Evolutionary conservation across 1,140 invertebrate species (phyloP).

Genomic region (Triops cancriformis): DNA sequence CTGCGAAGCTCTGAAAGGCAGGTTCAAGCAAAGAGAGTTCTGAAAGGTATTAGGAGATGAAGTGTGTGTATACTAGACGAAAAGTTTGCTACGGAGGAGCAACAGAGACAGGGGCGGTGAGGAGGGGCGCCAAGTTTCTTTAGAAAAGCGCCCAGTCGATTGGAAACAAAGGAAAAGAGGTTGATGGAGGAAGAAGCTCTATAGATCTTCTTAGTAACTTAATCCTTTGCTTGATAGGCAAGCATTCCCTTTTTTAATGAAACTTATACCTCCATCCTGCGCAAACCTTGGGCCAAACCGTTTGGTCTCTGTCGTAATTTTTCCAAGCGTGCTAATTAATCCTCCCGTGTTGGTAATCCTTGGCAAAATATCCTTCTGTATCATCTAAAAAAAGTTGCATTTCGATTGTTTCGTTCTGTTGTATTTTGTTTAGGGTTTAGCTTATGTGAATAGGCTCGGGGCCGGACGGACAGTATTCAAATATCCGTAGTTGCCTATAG

Average conservation of each 20-base stretch:
- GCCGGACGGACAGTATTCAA: too few species aligned
- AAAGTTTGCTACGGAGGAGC: background rate
- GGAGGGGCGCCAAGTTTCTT: background rate
- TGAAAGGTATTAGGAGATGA: background rate
- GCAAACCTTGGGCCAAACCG: background rate
- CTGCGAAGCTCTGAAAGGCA: background rate
- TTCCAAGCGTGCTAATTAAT: background rate
- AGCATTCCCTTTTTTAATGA: background rate
- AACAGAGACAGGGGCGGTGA: too few species aligned
- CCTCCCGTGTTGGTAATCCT: background rate
- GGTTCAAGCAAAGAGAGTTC: background rate
- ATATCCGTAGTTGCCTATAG: too few species aligned
- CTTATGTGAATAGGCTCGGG: too few species aligned
- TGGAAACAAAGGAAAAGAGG: background rate
- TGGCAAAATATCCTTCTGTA: background rate
- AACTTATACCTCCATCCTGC: too few species aligned
- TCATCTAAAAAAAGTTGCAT: too few species aligned
- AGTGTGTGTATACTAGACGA: background rate
- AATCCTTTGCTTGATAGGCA: background rate
- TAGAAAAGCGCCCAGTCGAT: background rate
- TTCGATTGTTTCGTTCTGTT: too few species aligned
- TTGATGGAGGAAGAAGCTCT: background rate
- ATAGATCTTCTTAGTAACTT: background rate
- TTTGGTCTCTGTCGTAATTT: background rate
- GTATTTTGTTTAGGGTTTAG: too few species aligned